Evolutionary conservation across 2,113 vertebrate species (phyloP).

Genomic region (Prochilodus magdalenae): DNA sequence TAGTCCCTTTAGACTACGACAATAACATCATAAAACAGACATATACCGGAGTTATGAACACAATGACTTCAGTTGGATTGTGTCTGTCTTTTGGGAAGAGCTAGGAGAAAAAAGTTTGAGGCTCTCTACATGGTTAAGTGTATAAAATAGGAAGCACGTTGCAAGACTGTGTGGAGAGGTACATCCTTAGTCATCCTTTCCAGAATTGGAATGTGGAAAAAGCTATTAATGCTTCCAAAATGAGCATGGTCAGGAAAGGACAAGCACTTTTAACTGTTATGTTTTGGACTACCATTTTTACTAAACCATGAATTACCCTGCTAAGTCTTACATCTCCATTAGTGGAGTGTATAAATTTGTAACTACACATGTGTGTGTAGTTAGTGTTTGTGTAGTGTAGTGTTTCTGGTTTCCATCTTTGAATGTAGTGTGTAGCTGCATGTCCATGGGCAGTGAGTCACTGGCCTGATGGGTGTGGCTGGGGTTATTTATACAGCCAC

Average conservation of each 20-base stretch:
- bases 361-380: neutral
- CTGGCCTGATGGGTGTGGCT: conserved; percentile 40
- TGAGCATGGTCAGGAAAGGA: neutral
- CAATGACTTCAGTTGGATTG: too few relatives aligned
- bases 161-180: neutral
- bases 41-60: too few relatives aligned
- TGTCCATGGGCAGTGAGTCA: conserved; percentile 36
- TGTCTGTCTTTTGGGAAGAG: too few relatives aligned
- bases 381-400: neutral
- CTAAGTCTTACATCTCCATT: neutral
- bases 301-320: neutral
- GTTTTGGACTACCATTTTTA: neutral
- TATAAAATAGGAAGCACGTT: neutral
- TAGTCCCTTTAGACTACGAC: too few relatives aligned
- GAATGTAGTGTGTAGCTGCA: neutral
- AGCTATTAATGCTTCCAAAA: neutral
- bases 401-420: too few relatives aligned
- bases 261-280: neutral
- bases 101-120: too few relatives aligned
- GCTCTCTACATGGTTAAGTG: neutral
- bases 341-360: too few relatives aligned
- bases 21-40: too few relatives aligned
- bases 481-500: conserved; percentile 35
- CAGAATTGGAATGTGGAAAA: conserved; percentile 23
- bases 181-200: neutral